These are phyloP conservation scores for Hirudinaria manillensis DNA, from an alignment of 2,888 invertebrate genomes.

Conservation along the genomic window DNA sequence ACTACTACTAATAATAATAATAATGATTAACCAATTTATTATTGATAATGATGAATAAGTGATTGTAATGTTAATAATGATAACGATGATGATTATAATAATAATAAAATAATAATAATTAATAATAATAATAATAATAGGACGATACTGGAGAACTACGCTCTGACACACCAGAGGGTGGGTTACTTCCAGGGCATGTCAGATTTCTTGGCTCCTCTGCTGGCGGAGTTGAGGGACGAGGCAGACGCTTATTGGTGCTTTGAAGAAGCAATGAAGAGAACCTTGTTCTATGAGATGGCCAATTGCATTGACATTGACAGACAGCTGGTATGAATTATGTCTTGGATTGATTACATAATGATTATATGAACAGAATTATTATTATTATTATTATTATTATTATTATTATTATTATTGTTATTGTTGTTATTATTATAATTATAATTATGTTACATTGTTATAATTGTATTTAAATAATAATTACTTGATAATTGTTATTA, in stretches of 20 bases:
- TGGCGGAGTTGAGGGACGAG: conserved; percentile 81
- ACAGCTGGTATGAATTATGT: conserved; percentile 73
- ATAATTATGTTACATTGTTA: too few relatives aligned
- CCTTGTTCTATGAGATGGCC: conserved; percentile 57
- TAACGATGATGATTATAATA: too few relatives aligned
- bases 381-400: conserved; percentile 65
- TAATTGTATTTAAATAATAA: too few relatives aligned
- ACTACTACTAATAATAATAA: background rate
- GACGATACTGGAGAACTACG: conserved; percentile 85
- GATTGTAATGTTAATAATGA: background rate
- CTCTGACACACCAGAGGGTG: conserved; percentile 66
- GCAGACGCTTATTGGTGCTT: conserved; percentile 98
- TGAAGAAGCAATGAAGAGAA: conserved; percentile 90
- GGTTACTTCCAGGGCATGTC: conserved; percentile 81
- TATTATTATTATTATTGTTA: conserved; percentile 3
- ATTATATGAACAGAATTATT: conserved; percentile 66
- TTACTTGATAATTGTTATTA: too few relatives aligned
- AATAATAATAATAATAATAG: too few relatives aligned
- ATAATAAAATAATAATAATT: too few relatives aligned
- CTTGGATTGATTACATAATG: background rate
- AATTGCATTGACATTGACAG: conserved; percentile 92
- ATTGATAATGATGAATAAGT: background rate
- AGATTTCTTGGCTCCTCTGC: conserved; percentile 84
- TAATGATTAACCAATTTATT: background rate
- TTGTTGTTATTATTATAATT: conserved; percentile 1